Conservation (phyloP, 2,888 invertebrate genomes). For the Cetonia aurata region DNA sequence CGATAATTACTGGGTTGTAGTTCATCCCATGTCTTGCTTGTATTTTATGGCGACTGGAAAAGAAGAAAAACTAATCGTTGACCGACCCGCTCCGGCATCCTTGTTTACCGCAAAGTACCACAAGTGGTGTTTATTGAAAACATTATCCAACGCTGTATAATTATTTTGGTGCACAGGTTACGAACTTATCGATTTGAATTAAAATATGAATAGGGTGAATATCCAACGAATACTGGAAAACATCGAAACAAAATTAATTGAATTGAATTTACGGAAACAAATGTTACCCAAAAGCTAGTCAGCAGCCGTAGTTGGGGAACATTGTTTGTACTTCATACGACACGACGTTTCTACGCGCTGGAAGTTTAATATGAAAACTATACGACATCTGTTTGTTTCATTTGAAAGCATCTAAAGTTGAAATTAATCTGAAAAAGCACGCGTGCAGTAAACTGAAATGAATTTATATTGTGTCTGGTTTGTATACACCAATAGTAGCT, state of each 20-base stretch:
- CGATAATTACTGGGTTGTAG: background rate
- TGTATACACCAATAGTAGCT: too few relatives aligned
- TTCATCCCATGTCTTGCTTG: slow-evolving; percentile 10
- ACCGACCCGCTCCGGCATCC: slow-evolving; percentile 6
- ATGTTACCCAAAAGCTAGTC: slow-evolving; percentile 3
- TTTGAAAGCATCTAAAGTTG: background rate
- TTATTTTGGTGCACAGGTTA: slow-evolving; percentile 22
- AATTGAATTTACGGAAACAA: slow-evolving; percentile 25
- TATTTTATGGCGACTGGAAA: slow-evolving; percentile 20
- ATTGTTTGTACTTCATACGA: slow-evolving; percentile 3
- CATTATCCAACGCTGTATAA: slow-evolving; percentile 13
- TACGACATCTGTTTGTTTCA: slow-evolving; percentile 18
- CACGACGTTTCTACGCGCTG: background rate
- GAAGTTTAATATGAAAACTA: slow-evolving; percentile 25
- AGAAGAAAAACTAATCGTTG: slow-evolving; percentile 28
- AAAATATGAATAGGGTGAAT: slow-evolving; percentile 33
- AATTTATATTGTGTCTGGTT: too few relatives aligned
- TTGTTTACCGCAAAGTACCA: slow-evolving; percentile 2
- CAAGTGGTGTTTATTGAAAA: slow-evolving; percentile 34
- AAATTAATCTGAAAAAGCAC: too few relatives aligned
- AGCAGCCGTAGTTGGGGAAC: background rate
- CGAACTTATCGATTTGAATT: slow-evolving; percentile 26
- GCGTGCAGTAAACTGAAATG: too few relatives aligned
- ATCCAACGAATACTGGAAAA: slow-evolving; percentile 14
- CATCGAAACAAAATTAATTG: slow-evolving; percentile 18